A percentile compares a stretch with the other conserved stretches of the same genome.
These are phyloP conservation scores for Schizopygopsis pylzovi DNA, from an alignment of 2,797 vertebrate species.

Conservation along the genomic window DNA sequence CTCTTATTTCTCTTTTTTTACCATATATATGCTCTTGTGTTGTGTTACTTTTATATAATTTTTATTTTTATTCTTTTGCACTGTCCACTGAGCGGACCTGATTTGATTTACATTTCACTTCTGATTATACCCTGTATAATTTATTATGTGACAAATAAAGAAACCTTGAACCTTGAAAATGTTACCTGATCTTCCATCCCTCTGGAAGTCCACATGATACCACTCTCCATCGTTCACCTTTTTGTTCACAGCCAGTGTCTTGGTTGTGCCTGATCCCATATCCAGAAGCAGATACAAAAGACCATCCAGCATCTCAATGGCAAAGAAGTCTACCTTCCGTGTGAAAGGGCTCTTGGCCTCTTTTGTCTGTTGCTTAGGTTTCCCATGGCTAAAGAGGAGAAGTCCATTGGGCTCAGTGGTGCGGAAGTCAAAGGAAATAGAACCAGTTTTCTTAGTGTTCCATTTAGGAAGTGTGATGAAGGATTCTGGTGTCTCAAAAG, in stretches of 20 bases:
- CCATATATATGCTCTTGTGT: too few species aligned
- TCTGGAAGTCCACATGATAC: slow-evolving; percentile 98
- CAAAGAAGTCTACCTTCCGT: slow-evolving; percentile 97
- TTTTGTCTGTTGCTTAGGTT: slow-evolving; percentile 91
- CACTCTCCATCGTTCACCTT: slow-evolving; percentile 99
- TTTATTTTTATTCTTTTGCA: too few species aligned
- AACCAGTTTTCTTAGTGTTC: slow-evolving; percentile 98
- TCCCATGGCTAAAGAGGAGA: slow-evolving; percentile 96
- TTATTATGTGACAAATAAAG: too few species aligned
- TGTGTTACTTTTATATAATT: too few species aligned
- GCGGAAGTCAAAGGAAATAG: slow-evolving; percentile 98
- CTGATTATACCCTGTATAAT: too few species aligned
- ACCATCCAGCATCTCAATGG: slow-evolving; percentile 97
- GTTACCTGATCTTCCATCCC: slow-evolving; percentile 94
- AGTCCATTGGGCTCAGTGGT: slow-evolving; percentile 97
- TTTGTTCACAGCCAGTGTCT: slow-evolving; percentile 93
- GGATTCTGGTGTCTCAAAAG: slow-evolving; percentile 96
- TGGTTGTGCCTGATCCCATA: slow-evolving; percentile 98
- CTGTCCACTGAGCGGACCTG: too few species aligned
- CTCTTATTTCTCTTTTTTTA: too few species aligned
- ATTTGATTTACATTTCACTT: too few species aligned
- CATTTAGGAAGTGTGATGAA: slow-evolving; percentile 95
- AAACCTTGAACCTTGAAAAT: background rate
- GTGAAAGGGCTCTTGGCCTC: slow-evolving; percentile 91
- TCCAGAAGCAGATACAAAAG: slow-evolving; percentile 95